Conservation (phyloP, 2,888 invertebrate genomes). For the Malthinus flaveolus region DNA sequence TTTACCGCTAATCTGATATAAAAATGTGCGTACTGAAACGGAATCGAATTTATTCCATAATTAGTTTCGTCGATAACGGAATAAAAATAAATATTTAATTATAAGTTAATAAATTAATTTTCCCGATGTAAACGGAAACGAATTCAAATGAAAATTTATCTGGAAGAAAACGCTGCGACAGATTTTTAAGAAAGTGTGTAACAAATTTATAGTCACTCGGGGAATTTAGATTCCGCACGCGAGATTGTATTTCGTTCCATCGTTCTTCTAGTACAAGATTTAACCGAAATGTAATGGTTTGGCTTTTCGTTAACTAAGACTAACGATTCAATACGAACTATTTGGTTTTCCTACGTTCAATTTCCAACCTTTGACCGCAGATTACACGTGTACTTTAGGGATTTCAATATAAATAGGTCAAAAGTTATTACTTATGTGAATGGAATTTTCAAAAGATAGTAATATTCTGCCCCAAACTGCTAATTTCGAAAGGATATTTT, state of each 20-base stretch:
- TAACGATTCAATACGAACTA: conserved; percentile 26
- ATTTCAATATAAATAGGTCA: background rate
- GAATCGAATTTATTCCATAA: no score
- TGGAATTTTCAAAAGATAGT: no score
- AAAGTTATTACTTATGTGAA: no score
- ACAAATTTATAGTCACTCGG: conserved; percentile 32
- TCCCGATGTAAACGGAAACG: conserved; percentile 13
- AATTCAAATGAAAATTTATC: conserved; percentile 25
- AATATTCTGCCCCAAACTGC: no score
- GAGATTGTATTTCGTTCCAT: conserved; percentile 25
- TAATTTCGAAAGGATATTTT: no score
- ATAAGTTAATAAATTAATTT: conserved; percentile 27
- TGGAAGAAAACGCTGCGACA: conserved; percentile 24
- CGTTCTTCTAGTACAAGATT: conserved; percentile 14
- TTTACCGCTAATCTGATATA: no score
- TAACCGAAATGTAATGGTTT: conserved; percentile 27
- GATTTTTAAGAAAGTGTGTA: conserved; percentile 30
- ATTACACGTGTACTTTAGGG: background rate
- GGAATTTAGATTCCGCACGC: conserved; percentile 29
- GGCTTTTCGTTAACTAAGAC: conserved; percentile 29
- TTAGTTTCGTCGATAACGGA: no score
- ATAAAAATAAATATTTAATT: conserved; percentile 11
- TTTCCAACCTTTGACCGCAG: conserved; percentile 16
- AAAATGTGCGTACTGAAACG: no score
- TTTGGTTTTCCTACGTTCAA: conserved; percentile 20